Conservation (phyloP, 2,888 invertebrate genomes). For the Lamellibrachia columna region DNA sequence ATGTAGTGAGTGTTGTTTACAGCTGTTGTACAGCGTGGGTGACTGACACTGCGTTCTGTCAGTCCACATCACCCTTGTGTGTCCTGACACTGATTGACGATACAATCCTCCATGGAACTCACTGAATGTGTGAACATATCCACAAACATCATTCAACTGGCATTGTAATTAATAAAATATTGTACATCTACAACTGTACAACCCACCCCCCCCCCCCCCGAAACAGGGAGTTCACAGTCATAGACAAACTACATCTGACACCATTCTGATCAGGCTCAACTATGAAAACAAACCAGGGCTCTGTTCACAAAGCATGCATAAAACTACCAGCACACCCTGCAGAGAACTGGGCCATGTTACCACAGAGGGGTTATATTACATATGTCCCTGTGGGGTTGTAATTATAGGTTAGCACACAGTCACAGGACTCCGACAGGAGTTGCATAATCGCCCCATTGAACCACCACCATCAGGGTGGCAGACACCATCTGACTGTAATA, state of each 20-base stretch:
- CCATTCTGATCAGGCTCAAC: background rate
- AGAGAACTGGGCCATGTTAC: background rate
- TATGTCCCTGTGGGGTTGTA: background rate
- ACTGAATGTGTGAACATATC: background rate
- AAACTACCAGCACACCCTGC: background rate
- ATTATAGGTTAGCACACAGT: background rate
- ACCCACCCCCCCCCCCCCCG: background rate
- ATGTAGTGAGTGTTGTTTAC: background rate
- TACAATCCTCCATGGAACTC: background rate
- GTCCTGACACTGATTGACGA: background rate
- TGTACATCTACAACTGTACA: background rate
- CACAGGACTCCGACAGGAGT: background rate
- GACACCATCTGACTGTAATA: background rate
- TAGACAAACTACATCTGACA: too few species aligned
- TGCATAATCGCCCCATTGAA: background rate
- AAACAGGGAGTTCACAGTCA: background rate
- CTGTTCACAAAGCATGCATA: background rate
- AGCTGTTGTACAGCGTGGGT: background rate
- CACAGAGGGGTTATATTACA: background rate
- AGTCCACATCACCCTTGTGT: background rate
- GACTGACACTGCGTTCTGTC: background rate
- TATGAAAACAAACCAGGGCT: background rate
- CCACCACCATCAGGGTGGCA: background rate
- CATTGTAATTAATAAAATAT: background rate
- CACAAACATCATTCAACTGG: background rate